Base-by-base conservation (phyloP, 2,888 invertebrate species). In the Charanyca ferruginea region DNA sequence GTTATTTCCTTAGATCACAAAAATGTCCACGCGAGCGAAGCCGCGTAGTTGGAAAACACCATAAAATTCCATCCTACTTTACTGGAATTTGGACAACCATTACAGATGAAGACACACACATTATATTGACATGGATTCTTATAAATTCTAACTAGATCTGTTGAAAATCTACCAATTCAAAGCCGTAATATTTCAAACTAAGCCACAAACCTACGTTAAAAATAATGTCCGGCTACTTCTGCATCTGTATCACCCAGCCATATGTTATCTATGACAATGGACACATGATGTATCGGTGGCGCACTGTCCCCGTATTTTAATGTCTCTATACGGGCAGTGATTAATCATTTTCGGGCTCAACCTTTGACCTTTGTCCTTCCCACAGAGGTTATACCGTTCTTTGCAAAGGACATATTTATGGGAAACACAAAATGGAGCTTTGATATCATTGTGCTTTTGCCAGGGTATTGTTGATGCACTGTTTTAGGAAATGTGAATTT, bases 371-470 rank as follows among this genome's bases (percentile, higher is more conserved):
- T 65, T 80, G 83, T 83, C 65, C 72, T 61, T 48, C 23, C 53
- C 49, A 25, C 58, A 20, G 64, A 80, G 74, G 81, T 72, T 63
- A 77, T 53, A 65, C 59, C 61, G 52, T 66, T 75, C 66, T 69
- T 79, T 82, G 83, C 63, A 67, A 59, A 59, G 63, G 79, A 81
- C 81, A 78, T 83, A 81, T 81, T 81, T 81, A 78, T 78, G 69
- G 60, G 63, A 49, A 60, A 80, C 65, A 77, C 69, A 67, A 73
- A 78, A 80, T 63, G 52, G 48, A 22, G 42, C n/a, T 69, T 51
- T 51, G 42, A 32, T 64, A 64, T 58, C 41, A 63, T 73, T 77
- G 44, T 63, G n/a, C 35, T 45, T 79, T 51, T 57, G 42, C 16
- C 23, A 25, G 52, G 38, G 13, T 9, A 25, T 74, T 63, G 60